Conservation (phyloP, 2,797 vertebrate species). For the Semotilus atromaculatus region DNA sequence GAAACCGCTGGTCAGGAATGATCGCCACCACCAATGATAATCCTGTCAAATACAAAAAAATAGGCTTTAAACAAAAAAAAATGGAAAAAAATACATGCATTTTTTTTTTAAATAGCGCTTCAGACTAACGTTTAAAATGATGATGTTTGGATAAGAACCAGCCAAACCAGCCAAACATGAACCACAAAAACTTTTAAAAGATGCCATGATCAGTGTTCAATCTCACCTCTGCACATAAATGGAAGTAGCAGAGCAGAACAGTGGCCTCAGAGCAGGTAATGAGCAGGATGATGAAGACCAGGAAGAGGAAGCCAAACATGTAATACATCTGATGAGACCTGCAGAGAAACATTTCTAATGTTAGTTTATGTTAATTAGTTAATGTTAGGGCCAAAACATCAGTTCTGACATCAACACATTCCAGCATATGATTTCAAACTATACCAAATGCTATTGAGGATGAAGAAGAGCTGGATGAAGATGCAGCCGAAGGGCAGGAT, state of each 20-base stretch:
- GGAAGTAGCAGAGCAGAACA: slow-evolving; percentile 91
- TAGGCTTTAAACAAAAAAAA: neutral
- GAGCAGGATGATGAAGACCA: slow-evolving; percentile 92
- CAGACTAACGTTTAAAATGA: neutral
- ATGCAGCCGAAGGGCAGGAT: slow-evolving; percentile 93
- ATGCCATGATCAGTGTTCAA: neutral
- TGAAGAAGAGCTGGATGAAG: slow-evolving; percentile 94
- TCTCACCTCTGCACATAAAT: slow-evolving; percentile 91
- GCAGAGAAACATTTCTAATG: slow-evolving; percentile 63
- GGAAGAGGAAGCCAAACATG: slow-evolving; percentile 93
- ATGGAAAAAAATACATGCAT: neutral
- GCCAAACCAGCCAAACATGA: neutral
- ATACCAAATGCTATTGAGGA: slow-evolving; percentile 94
- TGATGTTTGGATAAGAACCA: neutral
- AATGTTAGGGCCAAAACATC: slow-evolving; percentile 3
- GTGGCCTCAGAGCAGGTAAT: slow-evolving; percentile 93
- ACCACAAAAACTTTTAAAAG: neutral
- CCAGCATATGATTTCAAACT: slow-evolving; percentile 13
- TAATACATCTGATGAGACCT: slow-evolving; percentile 97
- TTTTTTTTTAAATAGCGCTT: neutral
- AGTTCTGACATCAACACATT: neutral
- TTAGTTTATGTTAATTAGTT: too few relatives aligned
- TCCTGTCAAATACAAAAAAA: slow-evolving; percentile 75
- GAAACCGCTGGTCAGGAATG: slow-evolving; percentile 90
- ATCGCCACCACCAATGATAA: slow-evolving; percentile 92